Evolutionary conservation across 2,888 invertebrate species (phyloP).

Genomic region (Hyposoter didymator): DNA sequence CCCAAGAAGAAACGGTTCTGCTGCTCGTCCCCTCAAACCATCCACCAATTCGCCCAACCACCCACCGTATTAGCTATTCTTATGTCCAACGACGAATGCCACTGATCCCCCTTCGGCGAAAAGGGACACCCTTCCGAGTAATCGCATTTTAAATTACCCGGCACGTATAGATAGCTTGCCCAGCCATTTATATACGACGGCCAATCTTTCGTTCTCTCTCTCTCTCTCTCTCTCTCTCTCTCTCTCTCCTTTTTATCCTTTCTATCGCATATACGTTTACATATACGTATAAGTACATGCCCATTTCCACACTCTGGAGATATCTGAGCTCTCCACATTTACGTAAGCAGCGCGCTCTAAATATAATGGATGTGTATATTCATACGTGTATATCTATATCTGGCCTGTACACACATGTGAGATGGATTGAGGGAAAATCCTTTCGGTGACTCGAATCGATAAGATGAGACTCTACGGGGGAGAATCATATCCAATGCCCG

Average conservation of each 20-base stretch:
- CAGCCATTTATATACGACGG: constrained; percentile 57
- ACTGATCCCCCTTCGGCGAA: constrained; percentile 71
- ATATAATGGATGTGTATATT: constrained; percentile 61
- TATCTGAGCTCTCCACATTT: constrained; percentile 66
- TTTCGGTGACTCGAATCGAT: constrained; percentile 62
- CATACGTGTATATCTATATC: constrained; percentile 7
- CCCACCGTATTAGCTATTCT: constrained; percentile 82
- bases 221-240: constrained; percentile 4
- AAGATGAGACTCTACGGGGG: constrained; percentile 37
- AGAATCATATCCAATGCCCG: constrained; percentile 31
- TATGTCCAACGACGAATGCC: constrained; percentile 79
- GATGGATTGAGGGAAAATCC: constrained; percentile 52
- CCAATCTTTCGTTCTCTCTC: constrained; percentile 2
- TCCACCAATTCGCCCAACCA: constrained; percentile 69
- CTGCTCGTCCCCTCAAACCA: constrained; percentile 28
- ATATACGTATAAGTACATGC: constrained; percentile 37
- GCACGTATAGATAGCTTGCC: constrained; percentile 65
- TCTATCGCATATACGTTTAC: constrained; percentile 35
- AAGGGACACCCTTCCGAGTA: constrained; percentile 78
- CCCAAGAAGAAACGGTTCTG: constrained; percentile 49
- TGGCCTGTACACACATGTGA: constrained; percentile 41
- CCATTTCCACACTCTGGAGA: constrained; percentile 56
- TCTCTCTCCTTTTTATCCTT: constrained; percentile 11
- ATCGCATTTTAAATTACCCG: constrained; percentile 82
- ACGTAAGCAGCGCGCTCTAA: constrained; percentile 66